phyloP scores from a whole-genome alignment of 2,797 vertebrate genomes.

The Fundulus diaphanus region DNA sequence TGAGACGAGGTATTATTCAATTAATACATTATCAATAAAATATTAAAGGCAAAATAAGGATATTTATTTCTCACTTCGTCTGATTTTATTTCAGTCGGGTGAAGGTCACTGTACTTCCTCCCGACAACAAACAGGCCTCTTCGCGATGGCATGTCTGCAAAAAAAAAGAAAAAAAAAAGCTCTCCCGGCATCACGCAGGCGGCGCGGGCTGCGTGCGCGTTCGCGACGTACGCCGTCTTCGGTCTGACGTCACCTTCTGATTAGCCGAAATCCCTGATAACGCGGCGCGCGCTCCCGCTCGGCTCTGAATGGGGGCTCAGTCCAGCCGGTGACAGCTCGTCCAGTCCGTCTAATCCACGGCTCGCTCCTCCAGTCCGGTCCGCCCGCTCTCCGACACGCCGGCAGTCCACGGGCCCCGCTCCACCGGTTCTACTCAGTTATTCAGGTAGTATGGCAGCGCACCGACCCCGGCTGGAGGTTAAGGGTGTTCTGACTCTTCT shows the following conservation, averaged over 20 bases:
- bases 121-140: not conserved
- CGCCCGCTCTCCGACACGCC: constrained; percentile 29
- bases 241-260: constrained; percentile 68
- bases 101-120: not conserved
- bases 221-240: constrained; percentile 17
- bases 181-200: constrained; percentile 34
- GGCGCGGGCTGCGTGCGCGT: constrained; percentile 53
- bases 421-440: constrained; percentile 36
- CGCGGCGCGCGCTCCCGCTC: constrained; percentile 66
- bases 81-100: not conserved
- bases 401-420: constrained; percentile 32
- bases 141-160: constrained; percentile 21
- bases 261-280: constrained; percentile 73
- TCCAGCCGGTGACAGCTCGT: constrained; percentile 62
- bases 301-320: constrained; percentile 67
- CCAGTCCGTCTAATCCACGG: constrained; percentile 43
- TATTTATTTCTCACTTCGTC: too few species aligned
- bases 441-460: constrained; percentile 39
- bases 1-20: too few species aligned
- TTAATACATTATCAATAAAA: too few species aligned
- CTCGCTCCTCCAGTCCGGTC: constrained; percentile 28
- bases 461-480: constrained; percentile 31
- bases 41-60: too few species aligned
- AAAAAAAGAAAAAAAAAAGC: too few species aligned
- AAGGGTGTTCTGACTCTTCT: constrained; percentile 32